Percentiles rank a stretch among this genome's conserved stretches.
Evolutionary conservation across 2,113 vertebrate species (phyloP).

Genomic region (Pachyramphus minor): DNA sequence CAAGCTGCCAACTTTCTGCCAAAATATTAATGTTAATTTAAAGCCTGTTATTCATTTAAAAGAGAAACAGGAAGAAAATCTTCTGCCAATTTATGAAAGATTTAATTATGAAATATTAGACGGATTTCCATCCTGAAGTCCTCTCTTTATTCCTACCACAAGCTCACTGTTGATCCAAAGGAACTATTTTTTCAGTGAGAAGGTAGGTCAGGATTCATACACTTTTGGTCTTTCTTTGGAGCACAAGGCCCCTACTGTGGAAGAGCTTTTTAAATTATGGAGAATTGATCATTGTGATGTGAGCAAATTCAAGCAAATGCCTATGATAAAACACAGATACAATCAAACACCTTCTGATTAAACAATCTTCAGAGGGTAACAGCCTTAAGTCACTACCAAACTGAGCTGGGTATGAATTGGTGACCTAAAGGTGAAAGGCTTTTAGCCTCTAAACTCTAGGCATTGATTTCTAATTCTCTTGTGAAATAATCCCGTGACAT

Average conservation of each 20-base stretch:
- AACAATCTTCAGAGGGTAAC: constrained; percentile 7
- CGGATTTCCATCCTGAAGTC: background rate
- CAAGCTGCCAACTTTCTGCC: background rate
- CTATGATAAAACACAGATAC: constrained; percentile 1
- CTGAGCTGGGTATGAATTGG: constrained; percentile 6
- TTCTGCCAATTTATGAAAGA: background rate
- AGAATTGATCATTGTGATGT: background rate
- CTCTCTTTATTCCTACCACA: background rate
- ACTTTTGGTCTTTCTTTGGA: background rate
- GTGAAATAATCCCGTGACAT: constrained; percentile 60
- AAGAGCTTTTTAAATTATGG: constrained; percentile 7
- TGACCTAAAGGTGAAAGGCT: constrained; percentile 67
- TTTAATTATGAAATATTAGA: background rate
- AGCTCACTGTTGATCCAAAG: background rate
- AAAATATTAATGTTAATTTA: background rate
- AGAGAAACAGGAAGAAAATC: background rate
- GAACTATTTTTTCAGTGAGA: background rate
- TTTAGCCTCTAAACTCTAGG: constrained; percentile 52
- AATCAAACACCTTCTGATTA: constrained; percentile 35
- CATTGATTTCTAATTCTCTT: constrained; percentile 65
- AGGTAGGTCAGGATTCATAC: background rate
- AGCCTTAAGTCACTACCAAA: constrained; percentile 7
- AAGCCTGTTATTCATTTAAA: background rate
- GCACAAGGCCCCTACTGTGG: background rate
- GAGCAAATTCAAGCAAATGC: constrained; percentile 36